Percentiles rank a stretch among this genome's conserved stretches.
Conservation (phyloP, 1,140 invertebrate genomes). For the Eumaeus atala region DNA sequence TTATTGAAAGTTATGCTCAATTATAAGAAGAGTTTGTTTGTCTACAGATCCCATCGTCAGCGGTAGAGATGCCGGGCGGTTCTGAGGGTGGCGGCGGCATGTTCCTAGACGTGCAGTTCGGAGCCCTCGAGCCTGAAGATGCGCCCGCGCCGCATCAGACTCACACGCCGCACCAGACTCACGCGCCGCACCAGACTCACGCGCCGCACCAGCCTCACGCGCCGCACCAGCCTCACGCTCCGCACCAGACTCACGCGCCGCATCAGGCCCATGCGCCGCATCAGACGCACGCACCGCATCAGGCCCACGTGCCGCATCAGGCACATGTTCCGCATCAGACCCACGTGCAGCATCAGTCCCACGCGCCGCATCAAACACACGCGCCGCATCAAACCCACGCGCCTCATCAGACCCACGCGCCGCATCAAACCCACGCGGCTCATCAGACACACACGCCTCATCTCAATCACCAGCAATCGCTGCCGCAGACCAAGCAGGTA, state of each 20-base stretch:
- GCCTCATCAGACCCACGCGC: slow-evolving; percentile 11
- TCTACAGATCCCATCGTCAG: slow-evolving; percentile 88
- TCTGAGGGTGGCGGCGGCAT: slow-evolving; percentile 78
- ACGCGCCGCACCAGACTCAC: slow-evolving; percentile 18
- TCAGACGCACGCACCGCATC: slow-evolving; percentile 5
- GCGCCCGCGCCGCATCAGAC: slow-evolving; percentile 31
- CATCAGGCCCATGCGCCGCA: slow-evolving; percentile 11
- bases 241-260: slow-evolving; percentile 7
- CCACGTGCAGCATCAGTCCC: slow-evolving; percentile 10
- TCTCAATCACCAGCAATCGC: not conserved
- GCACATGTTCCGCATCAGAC: not conserved
- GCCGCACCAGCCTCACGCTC: slow-evolving; percentile 16
- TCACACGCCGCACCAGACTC: slow-evolving; percentile 19
- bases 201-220: slow-evolving; percentile 18
- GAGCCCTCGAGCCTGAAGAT: slow-evolving; percentile 89
- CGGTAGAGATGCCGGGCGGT: slow-evolving; percentile 96
- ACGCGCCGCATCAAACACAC: slow-evolving; percentile 16
- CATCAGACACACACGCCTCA: slow-evolving; percentile 20
- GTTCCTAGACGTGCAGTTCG: slow-evolving; percentile 95
- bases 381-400: slow-evolving; percentile 15
- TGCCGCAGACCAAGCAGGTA: slow-evolving; percentile 17
- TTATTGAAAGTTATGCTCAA: slow-evolving; percentile 59
- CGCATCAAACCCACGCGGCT: slow-evolving; percentile 11
- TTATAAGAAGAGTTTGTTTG: not conserved
- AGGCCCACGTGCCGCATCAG: not conserved